A percentile compares a stretch with the other conserved stretches of the same genome.
phyloP scores from a whole-genome alignment of 2,797 vertebrate genomes.

The Malurus splendens region DNA sequence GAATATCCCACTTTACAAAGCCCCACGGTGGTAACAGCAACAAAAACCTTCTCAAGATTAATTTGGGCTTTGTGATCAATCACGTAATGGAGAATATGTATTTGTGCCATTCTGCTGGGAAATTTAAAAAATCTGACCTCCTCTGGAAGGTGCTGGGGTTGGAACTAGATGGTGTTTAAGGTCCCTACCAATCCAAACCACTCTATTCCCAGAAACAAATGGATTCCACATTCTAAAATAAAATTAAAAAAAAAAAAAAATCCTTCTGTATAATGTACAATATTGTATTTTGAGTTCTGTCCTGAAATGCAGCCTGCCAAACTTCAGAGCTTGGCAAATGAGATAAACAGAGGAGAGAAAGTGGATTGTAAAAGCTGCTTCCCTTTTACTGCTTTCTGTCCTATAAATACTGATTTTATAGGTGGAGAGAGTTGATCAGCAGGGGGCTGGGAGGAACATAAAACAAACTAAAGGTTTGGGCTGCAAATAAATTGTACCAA shows the following conservation, averaged over 20 bases:
- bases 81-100: background rate
- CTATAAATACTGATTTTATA: slow-evolving; percentile 1
- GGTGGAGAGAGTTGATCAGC: background rate
- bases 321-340: background rate
- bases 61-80: background rate
- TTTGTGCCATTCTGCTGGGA: background rate
- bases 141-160: background rate
- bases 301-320: background rate
- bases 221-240: background rate
- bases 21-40: background rate
- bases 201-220: background rate
- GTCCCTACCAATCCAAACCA: background rate
- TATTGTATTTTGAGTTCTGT: background rate
- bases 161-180: background rate
- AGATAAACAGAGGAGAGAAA: background rate
- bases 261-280: background rate
- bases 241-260: background rate
- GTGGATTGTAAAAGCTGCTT: slow-evolving; percentile 8
- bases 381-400: background rate
- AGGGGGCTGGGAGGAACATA: background rate
- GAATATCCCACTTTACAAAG: background rate
- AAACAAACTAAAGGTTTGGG: background rate
- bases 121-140: background rate
- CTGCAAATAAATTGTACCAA: background rate
- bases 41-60: background rate